A percentile compares a stretch with the other conserved stretches of the same genome.
Conservation (phyloP, 1,140 invertebrate species). For the Parapsyche elsis region DNA sequence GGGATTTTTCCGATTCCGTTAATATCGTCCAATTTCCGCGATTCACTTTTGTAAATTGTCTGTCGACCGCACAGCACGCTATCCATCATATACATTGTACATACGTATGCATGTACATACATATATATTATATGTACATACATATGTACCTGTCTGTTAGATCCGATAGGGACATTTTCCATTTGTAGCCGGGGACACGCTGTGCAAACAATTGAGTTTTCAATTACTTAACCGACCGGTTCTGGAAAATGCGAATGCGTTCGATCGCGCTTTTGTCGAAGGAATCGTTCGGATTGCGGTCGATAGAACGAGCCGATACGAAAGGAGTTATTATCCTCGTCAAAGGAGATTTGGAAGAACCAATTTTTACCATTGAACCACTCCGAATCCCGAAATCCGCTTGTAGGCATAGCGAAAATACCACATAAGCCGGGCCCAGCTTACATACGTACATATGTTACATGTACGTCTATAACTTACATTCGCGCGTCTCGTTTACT, state of each 20-base stretch:
- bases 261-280: constrained; percentile 4
- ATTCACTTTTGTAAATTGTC: constrained; percentile 28
- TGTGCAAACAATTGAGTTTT: constrained; percentile 37
- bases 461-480: no score
- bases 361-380: background rate
- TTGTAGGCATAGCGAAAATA: background rate
- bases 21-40: constrained; percentile 14
- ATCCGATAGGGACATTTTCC: background rate
- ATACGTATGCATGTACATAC: background rate
- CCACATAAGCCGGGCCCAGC: no score
- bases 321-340: constrained; percentile 1
- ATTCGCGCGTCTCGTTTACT: constrained; percentile 16
- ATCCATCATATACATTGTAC: background rate
- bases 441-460: no score
- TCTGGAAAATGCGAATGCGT: background rate
- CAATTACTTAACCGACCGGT: constrained; percentile 25
- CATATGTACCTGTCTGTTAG: background rate
- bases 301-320: background rate
- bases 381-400: background rate
- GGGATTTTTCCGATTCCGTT: background rate
- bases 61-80: constrained; percentile 1
- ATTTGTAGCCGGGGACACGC: background rate
- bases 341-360: background rate
- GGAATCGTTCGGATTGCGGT: background rate
- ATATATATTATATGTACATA: background rate